These are phyloP conservation scores for Chrysemys picta DNA, from an alignment of 2,113 vertebrate species.

Conservation along the genomic window DNA sequence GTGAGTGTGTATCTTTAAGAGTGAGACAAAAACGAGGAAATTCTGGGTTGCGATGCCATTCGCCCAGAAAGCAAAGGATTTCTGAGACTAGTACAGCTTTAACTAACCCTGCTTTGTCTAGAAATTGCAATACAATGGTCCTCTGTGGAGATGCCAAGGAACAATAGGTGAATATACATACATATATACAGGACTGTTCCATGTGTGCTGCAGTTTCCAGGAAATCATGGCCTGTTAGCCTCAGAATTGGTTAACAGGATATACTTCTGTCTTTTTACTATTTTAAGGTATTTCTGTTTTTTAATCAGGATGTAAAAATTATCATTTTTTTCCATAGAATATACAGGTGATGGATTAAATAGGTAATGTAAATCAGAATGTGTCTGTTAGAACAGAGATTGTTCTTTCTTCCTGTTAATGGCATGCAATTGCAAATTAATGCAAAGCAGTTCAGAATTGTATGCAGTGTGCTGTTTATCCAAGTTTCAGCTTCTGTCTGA, in stretches of 20 bases:
- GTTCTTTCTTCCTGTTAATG: conserved; percentile 55
- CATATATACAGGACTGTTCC: background rate
- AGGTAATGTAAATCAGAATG: conserved; percentile 33
- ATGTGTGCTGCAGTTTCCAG: background rate
- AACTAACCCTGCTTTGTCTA: background rate
- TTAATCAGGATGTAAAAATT: background rate
- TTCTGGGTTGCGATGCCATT: background rate
- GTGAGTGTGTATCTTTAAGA: background rate
- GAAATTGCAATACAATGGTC: background rate
- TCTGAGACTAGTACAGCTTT: background rate
- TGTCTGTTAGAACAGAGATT: conserved; percentile 24
- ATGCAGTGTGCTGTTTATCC: conserved; percentile 74
- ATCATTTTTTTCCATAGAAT: background rate
- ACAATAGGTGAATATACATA: background rate
- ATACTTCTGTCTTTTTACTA: background rate
- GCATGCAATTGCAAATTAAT: conserved; percentile 66
- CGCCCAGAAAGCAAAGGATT: background rate
- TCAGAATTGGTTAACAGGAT: background rate
- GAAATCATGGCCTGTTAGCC: background rate
- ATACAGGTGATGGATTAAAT: conserved; percentile 11
- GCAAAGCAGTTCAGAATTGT: conserved; percentile 68
- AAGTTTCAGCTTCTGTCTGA: conserved; percentile 78
- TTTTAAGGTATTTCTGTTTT: conserved; percentile 30
- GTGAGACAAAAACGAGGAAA: background rate
- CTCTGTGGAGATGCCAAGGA: conserved; percentile 1